Base-by-base conservation (phyloP, 2,113 vertebrate genomes). In the Zosterops japonicus region DNA sequence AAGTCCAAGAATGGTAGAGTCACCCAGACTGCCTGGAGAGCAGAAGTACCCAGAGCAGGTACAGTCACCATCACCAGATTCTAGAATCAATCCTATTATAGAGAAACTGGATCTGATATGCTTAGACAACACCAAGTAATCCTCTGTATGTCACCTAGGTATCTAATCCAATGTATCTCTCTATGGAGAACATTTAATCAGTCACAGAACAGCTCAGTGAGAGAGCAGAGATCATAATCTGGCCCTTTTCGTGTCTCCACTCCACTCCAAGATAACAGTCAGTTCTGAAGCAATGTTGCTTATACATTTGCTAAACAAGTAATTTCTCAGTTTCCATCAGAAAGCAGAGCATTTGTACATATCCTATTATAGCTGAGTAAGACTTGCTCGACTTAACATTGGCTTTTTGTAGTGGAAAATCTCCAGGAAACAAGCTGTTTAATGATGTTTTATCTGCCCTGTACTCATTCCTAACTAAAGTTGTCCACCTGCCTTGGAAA, bases 371-470 rank as follows among this genome's bases (percentile, higher is more conserved):
- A 96, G 91, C 65, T 91, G 85, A 86, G 70, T 94, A 95, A 94
- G 88, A 81, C 81, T 71, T 89, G 93, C 63, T 96, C 72, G 92
- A 96, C 87, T 94, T 90, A 91, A 87, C 86, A 47, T 47, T 41
- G 90, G 69, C 24, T 91, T 95, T 95, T 84, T 93, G 95, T 90
- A 86, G 74, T 96, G 96, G 94, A 96, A 96, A 93, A 93, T 95
- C 93, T 96, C 96, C 94, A 96, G 71, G 95, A 91, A 96, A 95
- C 93, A 94, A 90, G 91, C 46, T 80, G 60, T 94, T 94, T 91
- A 90, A 95, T 11, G 3, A 90, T 94, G 77, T 90, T 93, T 95
- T 94, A 95, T 95, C 92, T 85, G 90, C 89, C 82, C 81, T 94
- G 89, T 27, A 50, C 86, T 90, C 72, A 71, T 39, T 92, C 83